These are phyloP conservation scores for Orestias chungarensis DNA, from an alignment of 2,797 vertebrate species.

Conservation along the genomic window DNA sequence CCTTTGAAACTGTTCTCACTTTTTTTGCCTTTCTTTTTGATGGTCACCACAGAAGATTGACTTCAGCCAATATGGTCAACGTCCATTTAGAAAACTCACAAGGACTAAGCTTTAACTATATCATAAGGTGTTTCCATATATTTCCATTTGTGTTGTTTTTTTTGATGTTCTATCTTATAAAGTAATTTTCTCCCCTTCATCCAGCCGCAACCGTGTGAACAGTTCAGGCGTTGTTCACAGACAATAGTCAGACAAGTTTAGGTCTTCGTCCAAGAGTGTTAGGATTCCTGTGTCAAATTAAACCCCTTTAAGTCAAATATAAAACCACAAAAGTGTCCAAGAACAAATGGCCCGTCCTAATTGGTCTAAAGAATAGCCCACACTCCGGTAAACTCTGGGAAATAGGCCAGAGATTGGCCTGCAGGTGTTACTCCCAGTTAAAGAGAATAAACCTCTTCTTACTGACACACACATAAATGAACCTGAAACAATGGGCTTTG, in stretches of 20 bases:
- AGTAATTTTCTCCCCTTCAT: neutral
- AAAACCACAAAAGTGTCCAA: neutral
- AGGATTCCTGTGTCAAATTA: neutral
- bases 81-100: neutral
- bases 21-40: neutral
- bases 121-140: neutral
- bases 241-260: too few relatives aligned
- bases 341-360: neutral
- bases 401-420: constrained; percentile 46
- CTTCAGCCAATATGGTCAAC: too few relatives aligned
- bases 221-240: too few relatives aligned
- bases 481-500: constrained; percentile 56
- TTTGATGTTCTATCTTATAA: neutral
- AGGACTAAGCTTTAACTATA: neutral
- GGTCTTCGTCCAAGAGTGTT: too few relatives aligned
- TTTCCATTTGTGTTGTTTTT: neutral
- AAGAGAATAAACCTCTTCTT: neutral
- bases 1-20: too few relatives aligned
- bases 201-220: neutral
- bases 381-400: constrained; percentile 18
- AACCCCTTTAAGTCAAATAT: neutral
- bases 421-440: constrained; percentile 62
- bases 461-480: constrained; percentile 31
- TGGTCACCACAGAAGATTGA: too few relatives aligned
- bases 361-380: neutral